A percentile compares a stretch with the other conserved stretches of the same genome.
phyloP scores from a whole-genome alignment of 2,888 invertebrate genomes.

The Ctenicera cuprea region DNA sequence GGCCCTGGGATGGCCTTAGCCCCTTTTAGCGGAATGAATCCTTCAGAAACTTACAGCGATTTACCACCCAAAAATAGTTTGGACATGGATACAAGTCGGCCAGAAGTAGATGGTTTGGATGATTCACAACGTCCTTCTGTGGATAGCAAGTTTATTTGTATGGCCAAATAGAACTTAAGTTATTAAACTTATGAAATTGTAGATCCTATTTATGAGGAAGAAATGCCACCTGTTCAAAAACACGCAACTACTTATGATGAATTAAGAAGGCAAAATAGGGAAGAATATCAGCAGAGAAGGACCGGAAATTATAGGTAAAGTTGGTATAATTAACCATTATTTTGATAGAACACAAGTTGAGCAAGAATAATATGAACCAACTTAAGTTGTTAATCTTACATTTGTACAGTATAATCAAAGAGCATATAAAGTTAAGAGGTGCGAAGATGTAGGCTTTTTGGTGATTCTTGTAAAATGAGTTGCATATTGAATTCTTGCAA shows the following conservation, averaged over 20 bases:
- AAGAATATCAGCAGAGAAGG: conserved; percentile 74
- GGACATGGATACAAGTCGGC: conserved; percentile 80
- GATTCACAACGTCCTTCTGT: conserved; percentile 75
- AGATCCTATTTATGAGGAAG: conserved; percentile 72
- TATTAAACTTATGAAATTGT: not conserved
- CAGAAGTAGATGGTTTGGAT: conserved; percentile 77
- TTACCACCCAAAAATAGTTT: conserved; percentile 73
- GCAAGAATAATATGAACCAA: conserved; percentile 43
- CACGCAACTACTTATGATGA: conserved; percentile 82
- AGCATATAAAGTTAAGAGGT: too few species aligned
- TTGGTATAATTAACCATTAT: not conserved
- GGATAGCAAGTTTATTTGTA: conserved; percentile 71
- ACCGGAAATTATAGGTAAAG: conserved; percentile 63
- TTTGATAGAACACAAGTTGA: conserved; percentile 4
- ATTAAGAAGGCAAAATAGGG: conserved; percentile 81
- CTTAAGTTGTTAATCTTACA: not conserved
- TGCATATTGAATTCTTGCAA: too few species aligned
- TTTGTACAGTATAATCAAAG: too few species aligned
- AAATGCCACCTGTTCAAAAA: conserved; percentile 72
- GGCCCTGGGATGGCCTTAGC: conserved; percentile 73
- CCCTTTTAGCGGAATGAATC: conserved; percentile 70
- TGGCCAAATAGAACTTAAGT: not conserved
- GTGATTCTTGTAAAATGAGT: too few species aligned
- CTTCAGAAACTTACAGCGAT: conserved; percentile 77
- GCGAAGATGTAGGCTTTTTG: too few species aligned